phyloP scores from a whole-genome alignment of 2,113 vertebrate species.

The Chaetura pelagica region DNA sequence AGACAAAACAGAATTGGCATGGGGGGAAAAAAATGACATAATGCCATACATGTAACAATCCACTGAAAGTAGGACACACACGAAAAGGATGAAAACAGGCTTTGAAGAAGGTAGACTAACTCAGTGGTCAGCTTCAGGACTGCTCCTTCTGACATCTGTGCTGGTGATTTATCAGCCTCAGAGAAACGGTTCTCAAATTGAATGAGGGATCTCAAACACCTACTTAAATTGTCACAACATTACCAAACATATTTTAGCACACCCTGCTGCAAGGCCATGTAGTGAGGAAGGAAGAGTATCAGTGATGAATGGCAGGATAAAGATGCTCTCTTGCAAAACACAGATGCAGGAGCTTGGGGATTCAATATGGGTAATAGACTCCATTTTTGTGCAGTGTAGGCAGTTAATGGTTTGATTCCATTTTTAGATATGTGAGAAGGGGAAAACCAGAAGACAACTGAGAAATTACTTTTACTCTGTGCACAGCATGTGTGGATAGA shows the following conservation, averaged over 20 bases:
- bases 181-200: not conserved
- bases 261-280: not conserved
- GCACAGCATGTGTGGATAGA: not conserved
- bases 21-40: constrained; percentile 65
- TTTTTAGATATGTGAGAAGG: not conserved
- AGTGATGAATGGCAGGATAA: not conserved
- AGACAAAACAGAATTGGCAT: constrained; percentile 68
- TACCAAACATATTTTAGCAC: not conserved
- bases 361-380: not conserved
- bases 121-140: constrained; percentile 12
- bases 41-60: constrained; percentile 65
- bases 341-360: not conserved
- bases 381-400: not conserved
- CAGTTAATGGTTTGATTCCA: not conserved
- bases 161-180: not conserved
- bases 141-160: not conserved
- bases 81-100: constrained; percentile 53
- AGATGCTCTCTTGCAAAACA: constrained; percentile 6
- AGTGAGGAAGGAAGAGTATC: not conserved
- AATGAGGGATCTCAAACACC: not conserved
- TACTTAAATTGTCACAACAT: not conserved
- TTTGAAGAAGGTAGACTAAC: constrained; percentile 47
- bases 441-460: not conserved
- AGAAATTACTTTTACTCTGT: not conserved
- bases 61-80: constrained; percentile 63